Percentiles rank a stretch among this genome's conserved stretches.
These are phyloP conservation scores for Phodopus roborovskii DNA, from an alignment of 2,113 vertebrate species.

Conservation along the genomic window DNA sequence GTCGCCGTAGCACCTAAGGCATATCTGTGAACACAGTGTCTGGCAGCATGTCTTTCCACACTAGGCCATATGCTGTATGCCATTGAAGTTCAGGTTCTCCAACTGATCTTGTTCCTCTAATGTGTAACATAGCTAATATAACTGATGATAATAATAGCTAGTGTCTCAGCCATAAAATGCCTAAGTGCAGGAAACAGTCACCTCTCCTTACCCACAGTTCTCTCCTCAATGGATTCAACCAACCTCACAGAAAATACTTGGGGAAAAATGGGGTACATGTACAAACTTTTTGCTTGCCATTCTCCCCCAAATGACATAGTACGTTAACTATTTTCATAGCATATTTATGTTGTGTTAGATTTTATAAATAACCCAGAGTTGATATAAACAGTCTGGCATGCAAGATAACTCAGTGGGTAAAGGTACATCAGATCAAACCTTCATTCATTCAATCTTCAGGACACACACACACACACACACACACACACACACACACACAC, in stretches of 20 bases:
- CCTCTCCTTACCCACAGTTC: neutral
- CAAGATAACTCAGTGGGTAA: neutral
- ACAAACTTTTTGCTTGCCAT: neutral
- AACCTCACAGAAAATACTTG: neutral
- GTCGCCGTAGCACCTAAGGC: neutral
- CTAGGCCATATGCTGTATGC: neutral
- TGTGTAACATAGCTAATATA: neutral
- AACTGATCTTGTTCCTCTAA: neutral
- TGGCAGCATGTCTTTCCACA: constrained; percentile 17
- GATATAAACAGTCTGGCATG: neutral
- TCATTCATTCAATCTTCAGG: neutral
- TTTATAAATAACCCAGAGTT: neutral
- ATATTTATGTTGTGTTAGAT: neutral
- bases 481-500: neutral
- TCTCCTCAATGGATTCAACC: neutral
- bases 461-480: neutral
- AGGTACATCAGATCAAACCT: neutral
- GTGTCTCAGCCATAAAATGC: neutral
- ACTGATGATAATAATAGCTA: neutral
- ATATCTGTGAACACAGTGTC: neutral
- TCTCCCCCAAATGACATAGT: neutral
- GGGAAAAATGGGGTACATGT: neutral
- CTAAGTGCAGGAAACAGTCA: neutral
- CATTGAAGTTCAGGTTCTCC: neutral
- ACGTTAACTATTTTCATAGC: neutral